A percentile compares a stretch with the other conserved stretches of the same genome.
These are phyloP conservation scores for Isichthys henryi DNA, from an alignment of 2,113 vertebrate genomes.

Conservation along the genomic window DNA sequence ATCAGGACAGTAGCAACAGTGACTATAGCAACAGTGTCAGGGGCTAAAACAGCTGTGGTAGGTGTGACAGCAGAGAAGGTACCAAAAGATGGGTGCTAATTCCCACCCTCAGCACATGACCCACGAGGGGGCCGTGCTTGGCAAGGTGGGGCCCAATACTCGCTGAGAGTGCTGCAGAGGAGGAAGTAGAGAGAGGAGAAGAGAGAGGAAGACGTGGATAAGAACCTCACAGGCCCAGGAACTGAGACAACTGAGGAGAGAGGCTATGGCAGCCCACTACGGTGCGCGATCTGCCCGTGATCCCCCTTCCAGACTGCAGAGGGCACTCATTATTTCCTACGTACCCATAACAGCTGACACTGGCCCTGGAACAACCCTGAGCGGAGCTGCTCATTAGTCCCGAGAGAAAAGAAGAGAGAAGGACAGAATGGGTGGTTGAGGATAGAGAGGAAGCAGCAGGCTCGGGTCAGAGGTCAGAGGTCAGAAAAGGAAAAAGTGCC, in stretches of 20 bases:
- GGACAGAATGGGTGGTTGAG: neutral
- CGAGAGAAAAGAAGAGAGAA: neutral
- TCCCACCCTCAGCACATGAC: neutral
- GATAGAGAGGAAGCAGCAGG: constrained; percentile 11
- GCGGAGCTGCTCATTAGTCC: neutral
- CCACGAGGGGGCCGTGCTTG: no score
- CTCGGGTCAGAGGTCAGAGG: neutral
- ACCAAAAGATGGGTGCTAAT: neutral
- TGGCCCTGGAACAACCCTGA: neutral
- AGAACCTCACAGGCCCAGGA: neutral
- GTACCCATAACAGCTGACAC: neutral
- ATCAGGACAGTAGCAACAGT: neutral
- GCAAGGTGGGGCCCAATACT: neutral
- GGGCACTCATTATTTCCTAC: neutral
- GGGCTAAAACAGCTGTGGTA: neutral
- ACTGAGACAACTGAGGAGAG: neutral
- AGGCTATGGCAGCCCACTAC: neutral
- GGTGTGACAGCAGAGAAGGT: neutral
- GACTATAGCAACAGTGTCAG: neutral
- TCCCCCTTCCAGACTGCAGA: neutral
- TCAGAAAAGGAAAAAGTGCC: neutral
- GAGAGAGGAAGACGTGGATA: neutral
- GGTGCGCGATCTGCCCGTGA: neutral
- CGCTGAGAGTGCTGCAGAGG: neutral
- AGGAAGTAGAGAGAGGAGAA: neutral